These are phyloP conservation scores for Eulemur rufifrons DNA, from an alignment of 2,113 vertebrate species.

Conservation along the genomic window DNA sequence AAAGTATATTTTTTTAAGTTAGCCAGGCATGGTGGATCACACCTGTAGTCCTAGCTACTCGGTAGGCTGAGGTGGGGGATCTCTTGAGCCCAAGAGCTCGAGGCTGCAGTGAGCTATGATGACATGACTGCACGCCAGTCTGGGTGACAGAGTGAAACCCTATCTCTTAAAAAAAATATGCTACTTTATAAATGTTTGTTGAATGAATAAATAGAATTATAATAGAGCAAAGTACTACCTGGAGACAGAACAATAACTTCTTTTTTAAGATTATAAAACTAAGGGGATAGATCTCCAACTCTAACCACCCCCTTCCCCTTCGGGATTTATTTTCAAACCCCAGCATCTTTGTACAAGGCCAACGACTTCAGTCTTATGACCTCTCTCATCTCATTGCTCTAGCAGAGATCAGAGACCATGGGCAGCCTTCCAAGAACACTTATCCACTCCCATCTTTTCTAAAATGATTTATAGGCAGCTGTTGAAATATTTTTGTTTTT, in stretches of 20 bases:
- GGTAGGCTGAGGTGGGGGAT: too few species aligned
- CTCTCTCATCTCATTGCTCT: background rate
- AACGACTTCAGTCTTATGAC: background rate
- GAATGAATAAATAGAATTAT: background rate
- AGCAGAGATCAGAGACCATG: constrained; percentile 5
- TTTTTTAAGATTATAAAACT: constrained; percentile 25
- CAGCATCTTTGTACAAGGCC: background rate
- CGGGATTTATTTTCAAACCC: background rate
- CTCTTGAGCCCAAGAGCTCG: too few species aligned
- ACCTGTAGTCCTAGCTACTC: too few species aligned
- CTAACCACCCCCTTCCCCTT: background rate
- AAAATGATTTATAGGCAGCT: background rate
- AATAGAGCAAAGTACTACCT: background rate
- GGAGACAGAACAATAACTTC: background rate
- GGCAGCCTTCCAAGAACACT: constrained; percentile 40
- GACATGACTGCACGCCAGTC: too few species aligned
- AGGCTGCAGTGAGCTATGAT: too few species aligned
- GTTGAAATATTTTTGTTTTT: background rate
- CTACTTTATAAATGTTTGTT: background rate
- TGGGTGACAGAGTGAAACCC: too few species aligned
- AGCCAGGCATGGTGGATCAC: too few species aligned
- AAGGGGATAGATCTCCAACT: background rate
- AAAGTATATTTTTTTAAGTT: too few species aligned
- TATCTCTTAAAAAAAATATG: background rate
- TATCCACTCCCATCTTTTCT: background rate